Conservation (phyloP, 2,113 vertebrate genomes). For the Girardinichthys multiradiatus region DNA sequence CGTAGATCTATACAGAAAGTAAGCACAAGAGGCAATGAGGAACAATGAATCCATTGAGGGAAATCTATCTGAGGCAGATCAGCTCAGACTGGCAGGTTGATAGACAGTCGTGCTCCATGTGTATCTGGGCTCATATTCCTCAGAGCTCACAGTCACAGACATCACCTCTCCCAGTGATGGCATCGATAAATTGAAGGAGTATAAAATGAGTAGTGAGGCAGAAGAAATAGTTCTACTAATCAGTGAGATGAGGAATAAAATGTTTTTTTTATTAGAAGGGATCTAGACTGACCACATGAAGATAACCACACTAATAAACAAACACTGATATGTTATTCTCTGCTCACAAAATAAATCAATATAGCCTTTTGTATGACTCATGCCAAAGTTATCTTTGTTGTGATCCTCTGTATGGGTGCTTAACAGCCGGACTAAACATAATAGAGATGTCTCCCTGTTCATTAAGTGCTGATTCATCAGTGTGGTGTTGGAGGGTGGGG, state of each 20-base stretch:
- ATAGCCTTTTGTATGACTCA: background rate
- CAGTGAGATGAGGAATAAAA: slow-evolving; percentile 28
- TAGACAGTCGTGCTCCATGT: slow-evolving; percentile 44
- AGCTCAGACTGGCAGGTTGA: slow-evolving; percentile 20
- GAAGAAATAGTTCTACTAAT: slow-evolving; percentile 45
- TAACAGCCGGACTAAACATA: slow-evolving; percentile 3
- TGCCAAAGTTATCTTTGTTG: too few relatives aligned
- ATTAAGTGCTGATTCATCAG: slow-evolving; percentile 61
- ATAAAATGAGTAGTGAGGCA: slow-evolving; percentile 2
- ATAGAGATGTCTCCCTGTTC: slow-evolving; percentile 45
- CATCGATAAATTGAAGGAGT: slow-evolving; percentile 23
- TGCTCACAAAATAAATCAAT: slow-evolving; percentile 31
- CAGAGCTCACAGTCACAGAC: background rate
- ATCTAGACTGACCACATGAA: slow-evolving; percentile 16
- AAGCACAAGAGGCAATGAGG: slow-evolving; percentile 27
- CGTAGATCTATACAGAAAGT: slow-evolving; percentile 19
- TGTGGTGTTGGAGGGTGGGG: background rate
- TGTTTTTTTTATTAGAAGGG: slow-evolving; percentile 22
- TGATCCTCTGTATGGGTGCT: background rate
- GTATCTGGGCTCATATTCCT: slow-evolving; percentile 47
- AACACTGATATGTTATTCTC: slow-evolving; percentile 28
- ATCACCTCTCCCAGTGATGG: background rate
- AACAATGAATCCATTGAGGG: slow-evolving; percentile 62
- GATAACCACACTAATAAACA: slow-evolving; percentile 4
- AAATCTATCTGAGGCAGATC: slow-evolving; percentile 32